Evolutionary conservation across 2,113 vertebrate genomes (phyloP).

Genomic region (Junco hyemalis): DNA sequence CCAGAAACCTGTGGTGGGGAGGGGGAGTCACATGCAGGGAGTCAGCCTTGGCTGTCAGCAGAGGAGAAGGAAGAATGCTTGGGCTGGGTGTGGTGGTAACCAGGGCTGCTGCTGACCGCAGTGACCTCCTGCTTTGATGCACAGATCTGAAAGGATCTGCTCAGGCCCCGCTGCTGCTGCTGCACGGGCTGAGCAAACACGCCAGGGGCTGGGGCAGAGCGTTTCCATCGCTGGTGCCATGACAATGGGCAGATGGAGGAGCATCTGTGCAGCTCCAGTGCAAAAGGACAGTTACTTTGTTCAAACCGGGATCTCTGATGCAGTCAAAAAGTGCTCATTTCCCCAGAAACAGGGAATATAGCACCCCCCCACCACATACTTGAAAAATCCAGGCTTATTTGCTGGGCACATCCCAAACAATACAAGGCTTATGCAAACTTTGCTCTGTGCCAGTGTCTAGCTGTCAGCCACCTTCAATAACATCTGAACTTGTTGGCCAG

Average conservation of each 20-base stretch:
- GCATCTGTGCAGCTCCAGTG: neutral
- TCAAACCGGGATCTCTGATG: neutral
- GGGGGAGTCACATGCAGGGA: conserved; percentile 57
- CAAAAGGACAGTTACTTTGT: neutral
- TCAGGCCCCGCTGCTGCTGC: neutral
- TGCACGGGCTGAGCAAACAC: neutral
- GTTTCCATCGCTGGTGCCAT: neutral
- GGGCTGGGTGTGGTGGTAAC: conserved; percentile 27
- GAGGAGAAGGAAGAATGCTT: conserved; percentile 53
- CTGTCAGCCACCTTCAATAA: neutral
- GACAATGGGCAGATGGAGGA: conserved; percentile 31
- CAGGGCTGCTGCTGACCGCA: conserved; percentile 26
- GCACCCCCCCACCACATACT: rapidly evolving
- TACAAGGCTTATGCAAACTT: neutral
- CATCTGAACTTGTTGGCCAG: neutral
- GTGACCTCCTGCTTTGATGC: conserved; percentile 62
- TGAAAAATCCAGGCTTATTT: neutral
- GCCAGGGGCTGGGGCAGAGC: neutral
- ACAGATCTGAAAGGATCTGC: neutral
- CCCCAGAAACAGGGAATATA: neutral
- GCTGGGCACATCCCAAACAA: neutral
- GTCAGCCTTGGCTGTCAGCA: conserved; percentile 46
- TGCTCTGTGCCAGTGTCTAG: neutral
- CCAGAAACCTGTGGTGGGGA: conserved; percentile 59
- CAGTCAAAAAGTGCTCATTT: neutral